Evolutionary conservation across 2,113 vertebrate species (phyloP), one percentile per base, ranked within the genome.

Genomic region (Cricetomys ansorgei): DNA sequence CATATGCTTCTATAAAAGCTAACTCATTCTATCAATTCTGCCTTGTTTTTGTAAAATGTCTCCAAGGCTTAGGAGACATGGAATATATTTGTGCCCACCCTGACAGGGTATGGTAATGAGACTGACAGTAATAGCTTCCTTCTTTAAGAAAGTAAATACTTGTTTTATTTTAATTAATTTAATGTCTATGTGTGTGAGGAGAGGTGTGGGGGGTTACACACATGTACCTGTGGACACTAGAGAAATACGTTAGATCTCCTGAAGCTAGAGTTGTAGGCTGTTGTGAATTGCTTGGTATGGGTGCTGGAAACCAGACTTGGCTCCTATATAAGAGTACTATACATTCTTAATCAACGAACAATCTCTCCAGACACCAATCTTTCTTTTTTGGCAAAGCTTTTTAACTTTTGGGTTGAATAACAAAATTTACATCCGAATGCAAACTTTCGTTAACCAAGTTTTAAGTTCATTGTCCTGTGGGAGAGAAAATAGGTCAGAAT

Each of bases 11-110:
- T 16, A 43, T 16, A 81, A 95, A 86, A 48, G n/a, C 7, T 53
- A 70, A 31, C 25, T 73, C 2, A 57, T 88, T 94, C 75, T 70
- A 76, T 88, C 70, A 70, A 76, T 72, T 88, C 23, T 67, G 6
- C 27, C 77, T 91, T 95, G 25, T 21, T 92, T 95, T 94, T 96
- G 45, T 90, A 48, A 88, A 43, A 53, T n/a, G 55, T 83, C 27
- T 0, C 25, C 69, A 37, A 87, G 25, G 0, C 55, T 67, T 45
- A 62, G 50, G 23, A 23, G 5, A 81, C 15, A 57, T 37, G 2
- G 91, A 40, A 76, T 40, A 92, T 3, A 37, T 43, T 12, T 34
- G 4, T 43, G 4, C 81, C 48, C 7, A 83, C 5, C 7, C 55
- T 93, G n/a, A 64, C 80, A 92, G 23, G 10, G 0, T 72, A 40